These are phyloP conservation scores for Masticophis lateralis DNA, from an alignment of 2,797 vertebrate genomes.

Conservation along the genomic window DNA sequence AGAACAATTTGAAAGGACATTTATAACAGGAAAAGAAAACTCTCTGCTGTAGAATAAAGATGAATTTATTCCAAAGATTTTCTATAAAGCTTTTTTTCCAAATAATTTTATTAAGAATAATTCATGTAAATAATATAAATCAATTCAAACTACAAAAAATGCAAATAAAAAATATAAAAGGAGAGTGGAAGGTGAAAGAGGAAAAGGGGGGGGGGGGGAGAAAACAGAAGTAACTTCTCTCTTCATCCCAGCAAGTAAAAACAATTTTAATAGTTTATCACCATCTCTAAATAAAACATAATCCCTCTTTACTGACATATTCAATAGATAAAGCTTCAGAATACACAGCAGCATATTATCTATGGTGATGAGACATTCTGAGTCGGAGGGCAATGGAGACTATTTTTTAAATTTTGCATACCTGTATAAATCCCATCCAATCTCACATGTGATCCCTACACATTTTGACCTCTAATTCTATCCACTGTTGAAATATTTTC, in stretches of 20 bases:
- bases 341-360: background rate
- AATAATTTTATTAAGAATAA: background rate
- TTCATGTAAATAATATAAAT: background rate
- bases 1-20: background rate
- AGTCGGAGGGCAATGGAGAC: background rate
- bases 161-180: no score
- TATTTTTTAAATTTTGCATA: background rate
- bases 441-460: background rate
- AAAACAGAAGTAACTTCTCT: background rate
- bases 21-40: background rate
- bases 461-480: background rate
- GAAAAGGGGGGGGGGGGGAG: background rate
- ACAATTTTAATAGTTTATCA: no score
- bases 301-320: background rate
- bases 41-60: background rate
- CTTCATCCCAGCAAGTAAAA: background rate
- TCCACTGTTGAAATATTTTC: background rate
- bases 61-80: background rate
- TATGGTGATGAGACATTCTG: background rate
- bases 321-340: background rate
- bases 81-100: background rate
- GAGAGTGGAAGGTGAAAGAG: background rate
- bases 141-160: background rate
- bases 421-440: background rate
- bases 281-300: no score